phyloP scores from a whole-genome alignment of 2,113 vertebrate genomes.

The Orycteropus afer region DNA sequence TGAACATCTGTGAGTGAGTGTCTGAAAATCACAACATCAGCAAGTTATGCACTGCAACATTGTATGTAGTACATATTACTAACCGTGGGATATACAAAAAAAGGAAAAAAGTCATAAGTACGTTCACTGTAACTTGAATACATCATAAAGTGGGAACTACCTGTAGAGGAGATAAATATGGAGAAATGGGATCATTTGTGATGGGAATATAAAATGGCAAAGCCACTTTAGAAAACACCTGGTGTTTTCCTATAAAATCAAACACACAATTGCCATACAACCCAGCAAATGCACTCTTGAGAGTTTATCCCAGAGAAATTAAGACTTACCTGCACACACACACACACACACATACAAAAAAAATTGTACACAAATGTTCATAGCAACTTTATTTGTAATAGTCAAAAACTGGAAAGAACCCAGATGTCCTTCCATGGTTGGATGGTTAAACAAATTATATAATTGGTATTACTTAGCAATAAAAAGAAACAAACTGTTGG shows the following conservation, averaged over 20 bases:
- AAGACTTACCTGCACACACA: background rate
- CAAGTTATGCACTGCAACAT: background rate
- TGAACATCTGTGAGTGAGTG: background rate
- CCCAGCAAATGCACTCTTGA: background rate
- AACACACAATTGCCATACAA: background rate
- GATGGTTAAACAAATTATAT: background rate
- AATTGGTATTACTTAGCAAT: background rate
- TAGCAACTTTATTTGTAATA: background rate
- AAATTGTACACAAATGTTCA: background rate
- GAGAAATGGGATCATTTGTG: background rate
- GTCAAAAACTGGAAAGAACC: background rate
- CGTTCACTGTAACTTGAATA: background rate
- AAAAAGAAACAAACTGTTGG: background rate
- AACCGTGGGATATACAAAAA: background rate
- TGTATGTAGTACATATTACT: background rate
- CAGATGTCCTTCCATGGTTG: background rate
- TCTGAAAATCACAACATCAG: too few relatives aligned
- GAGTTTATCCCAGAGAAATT: too few relatives aligned
- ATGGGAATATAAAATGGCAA: rapidly evolving
- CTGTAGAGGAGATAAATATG: background rate
- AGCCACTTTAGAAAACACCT: background rate
- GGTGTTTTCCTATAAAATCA: background rate
- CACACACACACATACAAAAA: background rate
- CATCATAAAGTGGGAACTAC: background rate
- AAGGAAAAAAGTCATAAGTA: background rate